phyloP scores from a whole-genome alignment of 2,888 invertebrate species.

The Micropterix aruncella region DNA sequence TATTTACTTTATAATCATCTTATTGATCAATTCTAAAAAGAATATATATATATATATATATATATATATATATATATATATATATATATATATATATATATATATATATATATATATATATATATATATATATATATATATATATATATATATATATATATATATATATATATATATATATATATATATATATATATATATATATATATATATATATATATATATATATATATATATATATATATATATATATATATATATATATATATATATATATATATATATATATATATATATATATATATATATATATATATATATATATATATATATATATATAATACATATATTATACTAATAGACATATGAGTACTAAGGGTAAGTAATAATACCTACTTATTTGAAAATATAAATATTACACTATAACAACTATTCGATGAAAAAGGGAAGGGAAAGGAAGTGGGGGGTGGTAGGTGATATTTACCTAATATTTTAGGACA shows the following conservation, averaged over 20 bases:
- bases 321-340: background rate
- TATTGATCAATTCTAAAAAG: too few species aligned
- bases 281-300: background rate
- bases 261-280: background rate
- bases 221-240: background rate
- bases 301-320: background rate
- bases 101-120: background rate
- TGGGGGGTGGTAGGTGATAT: too few species aligned
- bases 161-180: background rate
- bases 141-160: background rate
- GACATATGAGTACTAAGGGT: too few species aligned
- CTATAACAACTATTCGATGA: too few species aligned
- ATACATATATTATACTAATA: background rate
- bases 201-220: background rate
- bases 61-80: conserved; percentile 6
- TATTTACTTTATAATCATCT: too few species aligned
- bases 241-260: background rate
- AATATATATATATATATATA: too few species aligned
- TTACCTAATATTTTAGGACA: too few species aligned
- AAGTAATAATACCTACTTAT: too few species aligned
- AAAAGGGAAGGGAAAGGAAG: too few species aligned
- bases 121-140: background rate
- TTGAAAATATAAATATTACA: too few species aligned
- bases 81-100: background rate
- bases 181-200: background rate